These are phyloP conservation scores for Ctenomys sociabilis DNA, from an alignment of 2,113 vertebrate genomes.

Conservation along the genomic window DNA sequence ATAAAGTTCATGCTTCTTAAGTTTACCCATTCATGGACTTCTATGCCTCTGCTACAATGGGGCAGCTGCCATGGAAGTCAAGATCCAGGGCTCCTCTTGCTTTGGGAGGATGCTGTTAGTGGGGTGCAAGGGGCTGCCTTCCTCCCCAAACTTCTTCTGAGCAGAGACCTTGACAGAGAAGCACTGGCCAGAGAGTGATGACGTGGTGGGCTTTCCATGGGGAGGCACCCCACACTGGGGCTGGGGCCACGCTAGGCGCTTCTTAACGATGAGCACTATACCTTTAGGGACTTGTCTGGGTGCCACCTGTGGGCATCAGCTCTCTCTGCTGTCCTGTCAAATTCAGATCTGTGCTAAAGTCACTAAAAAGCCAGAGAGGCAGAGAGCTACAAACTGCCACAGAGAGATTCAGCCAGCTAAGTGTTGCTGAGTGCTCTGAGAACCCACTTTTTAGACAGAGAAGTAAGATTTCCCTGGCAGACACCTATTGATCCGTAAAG, in stretches of 20 bases:
- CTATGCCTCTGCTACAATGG: background rate
- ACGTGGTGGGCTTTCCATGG: background rate
- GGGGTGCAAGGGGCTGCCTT: background rate
- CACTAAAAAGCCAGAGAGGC: background rate
- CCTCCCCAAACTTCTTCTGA: background rate
- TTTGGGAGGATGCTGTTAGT: background rate
- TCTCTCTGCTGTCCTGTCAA: background rate
- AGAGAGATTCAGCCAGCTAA: background rate
- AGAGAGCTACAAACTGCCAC: slow-evolving; percentile 5
- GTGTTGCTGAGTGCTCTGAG: background rate
- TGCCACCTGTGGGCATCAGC: background rate
- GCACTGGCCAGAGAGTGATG: background rate
- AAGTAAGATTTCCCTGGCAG: slow-evolving; percentile 69
- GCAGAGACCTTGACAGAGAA: background rate
- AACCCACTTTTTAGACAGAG: slow-evolving; percentile 53
- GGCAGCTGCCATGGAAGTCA: background rate
- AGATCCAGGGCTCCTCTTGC: background rate
- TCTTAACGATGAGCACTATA: background rate
- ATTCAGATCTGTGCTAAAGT: slow-evolving; percentile 46
- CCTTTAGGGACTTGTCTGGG: background rate
- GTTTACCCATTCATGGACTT: background rate
- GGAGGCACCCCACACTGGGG: too few relatives aligned
- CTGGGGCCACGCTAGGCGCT: background rate
- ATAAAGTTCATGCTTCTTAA: background rate
- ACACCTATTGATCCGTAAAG: slow-evolving; percentile 68